Evolutionary conservation across 2,113 vertebrate genomes (phyloP).

Genomic region (Nerophis ophidion): DNA sequence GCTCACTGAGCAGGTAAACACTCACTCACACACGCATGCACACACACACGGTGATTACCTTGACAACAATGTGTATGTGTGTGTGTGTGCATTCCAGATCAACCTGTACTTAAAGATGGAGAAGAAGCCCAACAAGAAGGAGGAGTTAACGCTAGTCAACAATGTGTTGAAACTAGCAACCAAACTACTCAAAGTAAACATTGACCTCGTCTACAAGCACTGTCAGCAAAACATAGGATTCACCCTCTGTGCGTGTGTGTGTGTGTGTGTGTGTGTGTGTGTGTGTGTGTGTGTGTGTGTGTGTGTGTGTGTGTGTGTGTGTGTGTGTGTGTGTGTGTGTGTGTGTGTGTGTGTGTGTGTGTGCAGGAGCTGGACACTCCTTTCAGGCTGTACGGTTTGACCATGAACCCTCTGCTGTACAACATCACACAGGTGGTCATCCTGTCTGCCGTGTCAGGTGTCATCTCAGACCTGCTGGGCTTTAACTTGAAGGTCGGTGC

Average conservation of each 20-base stretch:
- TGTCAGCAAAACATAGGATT: too few species aligned
- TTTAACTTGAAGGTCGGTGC: slow-evolving; percentile 93
- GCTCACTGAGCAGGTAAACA: slow-evolving; percentile 90
- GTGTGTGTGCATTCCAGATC: slow-evolving; percentile 72
- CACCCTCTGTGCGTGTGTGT: background rate
- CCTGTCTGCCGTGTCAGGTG: slow-evolving; percentile 94
- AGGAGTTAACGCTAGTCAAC: slow-evolving; percentile 96
- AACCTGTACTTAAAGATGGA: slow-evolving; percentile 99
- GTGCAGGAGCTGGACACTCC: slow-evolving; percentile 89
- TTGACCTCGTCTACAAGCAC: background rate
- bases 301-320: background rate
- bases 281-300: background rate
- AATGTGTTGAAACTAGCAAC: slow-evolving; percentile 97
- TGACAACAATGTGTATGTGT: background rate
- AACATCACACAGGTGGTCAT: slow-evolving; percentile 99
- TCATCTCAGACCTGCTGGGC: slow-evolving; percentile 95
- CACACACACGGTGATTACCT: background rate
- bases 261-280: background rate
- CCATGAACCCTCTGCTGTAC: slow-evolving; percentile 98
- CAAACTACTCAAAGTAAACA: slow-evolving; percentile 88
- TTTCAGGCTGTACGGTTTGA: slow-evolving; percentile 91
- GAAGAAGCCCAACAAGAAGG: slow-evolving; percentile 99
- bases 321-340: background rate
- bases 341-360: background rate
- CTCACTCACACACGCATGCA: background rate